phyloP scores from a whole-genome alignment of 2,113 vertebrate species.

The Dasyurus viverrinus region DNA sequence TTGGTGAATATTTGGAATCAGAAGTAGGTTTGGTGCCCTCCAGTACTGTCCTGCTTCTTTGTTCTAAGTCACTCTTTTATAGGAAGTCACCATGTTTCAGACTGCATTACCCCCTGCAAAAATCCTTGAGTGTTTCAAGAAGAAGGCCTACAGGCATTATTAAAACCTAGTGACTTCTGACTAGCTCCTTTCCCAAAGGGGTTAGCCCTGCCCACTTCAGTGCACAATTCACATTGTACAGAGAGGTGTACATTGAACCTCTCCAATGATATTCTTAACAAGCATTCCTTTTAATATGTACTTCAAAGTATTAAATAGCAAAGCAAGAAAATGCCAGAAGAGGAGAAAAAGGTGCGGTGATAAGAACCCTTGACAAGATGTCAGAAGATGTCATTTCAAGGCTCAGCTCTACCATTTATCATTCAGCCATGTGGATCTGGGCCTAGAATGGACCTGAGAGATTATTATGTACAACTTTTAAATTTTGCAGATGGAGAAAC shows the following conservation, averaged over 20 bases:
- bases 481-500: conserved; percentile 41
- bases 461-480: neutral
- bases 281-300: neutral
- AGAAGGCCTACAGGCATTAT: neutral
- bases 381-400: neutral
- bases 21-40: neutral
- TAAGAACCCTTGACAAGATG: neutral
- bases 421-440: neutral
- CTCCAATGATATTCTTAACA: neutral
- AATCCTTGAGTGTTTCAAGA: neutral
- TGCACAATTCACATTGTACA: neutral
- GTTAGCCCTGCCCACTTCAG: neutral
- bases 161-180: neutral
- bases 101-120: neutral
- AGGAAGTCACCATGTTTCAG: neutral
- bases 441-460: neutral
- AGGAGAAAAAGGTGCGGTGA: neutral
- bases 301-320: neutral
- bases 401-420: neutral
- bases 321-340: neutral
- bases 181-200: neutral
- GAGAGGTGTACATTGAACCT: neutral
- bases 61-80: neutral
- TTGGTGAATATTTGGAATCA: neutral
- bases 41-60: neutral